Conservation (phyloP, 2,888 invertebrate genomes). For the Margaritifera margaritifera region DNA sequence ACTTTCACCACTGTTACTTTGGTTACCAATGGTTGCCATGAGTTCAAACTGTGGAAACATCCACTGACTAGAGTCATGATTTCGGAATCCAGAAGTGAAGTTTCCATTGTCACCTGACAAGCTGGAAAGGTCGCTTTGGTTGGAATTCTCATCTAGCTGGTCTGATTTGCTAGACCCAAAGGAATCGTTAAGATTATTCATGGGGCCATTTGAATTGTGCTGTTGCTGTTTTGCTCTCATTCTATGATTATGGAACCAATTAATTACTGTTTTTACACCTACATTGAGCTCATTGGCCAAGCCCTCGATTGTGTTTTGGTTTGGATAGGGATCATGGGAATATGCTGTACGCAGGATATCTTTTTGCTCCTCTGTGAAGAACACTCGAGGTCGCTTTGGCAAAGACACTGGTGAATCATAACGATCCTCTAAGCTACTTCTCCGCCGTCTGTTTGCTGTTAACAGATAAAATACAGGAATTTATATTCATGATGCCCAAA, state of each 20-base stretch:
- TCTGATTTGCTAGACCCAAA: constrained; percentile 49
- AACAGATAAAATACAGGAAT: constrained; percentile 21
- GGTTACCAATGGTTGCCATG: not conserved
- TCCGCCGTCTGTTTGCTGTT: constrained; percentile 83
- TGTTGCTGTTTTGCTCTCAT: constrained; percentile 88
- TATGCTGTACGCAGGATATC: constrained; percentile 95
- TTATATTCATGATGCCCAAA: not conserved
- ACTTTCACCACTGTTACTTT: constrained; percentile 1
- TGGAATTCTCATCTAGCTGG: constrained; percentile 60
- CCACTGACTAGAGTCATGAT: constrained; percentile 61
- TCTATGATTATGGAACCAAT: constrained; percentile 99
- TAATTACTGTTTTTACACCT: constrained; percentile 96
- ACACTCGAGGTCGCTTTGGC: constrained; percentile 83
- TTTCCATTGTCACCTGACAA: constrained; percentile 51
- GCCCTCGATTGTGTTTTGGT: constrained; percentile 95
- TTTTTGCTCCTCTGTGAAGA: constrained; percentile 99
- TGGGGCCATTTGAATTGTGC: constrained; percentile 43
- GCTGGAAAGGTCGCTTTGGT: constrained; percentile 63
- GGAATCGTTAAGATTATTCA: constrained; percentile 28
- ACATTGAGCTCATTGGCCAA: constrained; percentile 92
- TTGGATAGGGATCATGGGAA: constrained; percentile 96
- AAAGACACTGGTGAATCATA: constrained; percentile 59
- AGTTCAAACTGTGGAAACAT: constrained; percentile 70
- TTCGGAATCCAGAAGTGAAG: constrained; percentile 41
- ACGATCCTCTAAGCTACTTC: constrained; percentile 70